phyloP scores from a whole-genome alignment of 2,797 vertebrate species.

The Alosa sapidissima region DNA sequence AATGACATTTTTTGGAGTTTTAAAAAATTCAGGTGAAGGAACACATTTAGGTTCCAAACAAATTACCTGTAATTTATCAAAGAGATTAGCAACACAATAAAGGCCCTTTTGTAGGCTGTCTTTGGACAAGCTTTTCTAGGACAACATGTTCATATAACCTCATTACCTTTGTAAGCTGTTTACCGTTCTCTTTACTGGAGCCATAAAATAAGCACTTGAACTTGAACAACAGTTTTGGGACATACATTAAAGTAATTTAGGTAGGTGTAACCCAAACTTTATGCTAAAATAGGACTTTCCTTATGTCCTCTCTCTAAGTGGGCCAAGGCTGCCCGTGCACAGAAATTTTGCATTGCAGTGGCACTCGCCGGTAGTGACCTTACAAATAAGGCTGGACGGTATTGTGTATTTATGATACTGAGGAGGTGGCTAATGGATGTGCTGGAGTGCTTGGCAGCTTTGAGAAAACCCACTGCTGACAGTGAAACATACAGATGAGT shows the following conservation, averaged over 20 bases:
- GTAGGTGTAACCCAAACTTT: neutral
- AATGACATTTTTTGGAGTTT: neutral
- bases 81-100: neutral
- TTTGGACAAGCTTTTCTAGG: neutral
- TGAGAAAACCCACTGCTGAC: conserved; percentile 38
- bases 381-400: neutral
- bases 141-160: neutral
- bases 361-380: neutral
- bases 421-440: neutral
- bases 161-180: neutral
- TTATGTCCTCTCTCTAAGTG: neutral
- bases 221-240: neutral
- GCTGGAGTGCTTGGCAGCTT: neutral
- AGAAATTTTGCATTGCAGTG: neutral
- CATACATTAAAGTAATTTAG: conserved; percentile 3
- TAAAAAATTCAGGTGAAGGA: neutral
- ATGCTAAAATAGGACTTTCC: conserved; percentile 3
- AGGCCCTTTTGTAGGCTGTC: neutral
- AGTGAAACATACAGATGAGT: conserved; percentile 59
- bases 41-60: neutral
- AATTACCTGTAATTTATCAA: neutral
- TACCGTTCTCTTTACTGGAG: neutral
- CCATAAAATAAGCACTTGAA: neutral
- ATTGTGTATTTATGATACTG: neutral
- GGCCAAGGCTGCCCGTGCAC: neutral